Base-by-base conservation (phyloP, 2,888 invertebrate species). In the Gnatocerus cornutus region DNA sequence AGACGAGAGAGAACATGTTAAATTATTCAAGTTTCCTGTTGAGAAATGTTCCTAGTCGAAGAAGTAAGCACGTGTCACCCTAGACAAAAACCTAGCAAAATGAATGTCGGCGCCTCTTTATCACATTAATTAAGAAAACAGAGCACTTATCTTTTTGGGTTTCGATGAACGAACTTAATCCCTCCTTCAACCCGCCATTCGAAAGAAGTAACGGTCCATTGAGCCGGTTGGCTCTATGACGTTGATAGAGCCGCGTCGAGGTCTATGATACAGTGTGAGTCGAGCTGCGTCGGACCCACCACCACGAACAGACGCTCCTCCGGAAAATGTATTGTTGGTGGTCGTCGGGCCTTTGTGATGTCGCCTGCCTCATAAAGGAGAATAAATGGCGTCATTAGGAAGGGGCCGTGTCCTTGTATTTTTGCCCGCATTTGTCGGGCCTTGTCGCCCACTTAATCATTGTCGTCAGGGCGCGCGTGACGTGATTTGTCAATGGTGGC, bases 381-480 rank as follows among this genome's bases (percentile, higher is more conserved):
- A 84, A 85, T 84, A 81, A 83, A 85, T 83, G 81, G 82, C 79
- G 80, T 85, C 84, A 84, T 86, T 85, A 85, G 83, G 80, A 80
- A 76, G 80, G 79, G 83, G 82, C 81, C 83, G 80, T 82, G 82
- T 83, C 81, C 81, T 82, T 82, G 81, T 83, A 84, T 83, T 83
- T 84, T 83, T 81, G 80, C 82, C 79, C 81, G 80, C 83, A 83
- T 85, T 85, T 85, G 85, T 85, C 84, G 83, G 79, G 78, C 78
- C 81, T 81, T 81, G 83, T 82, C 83, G 81, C 81, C 80, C 80
- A 79, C 82, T 85, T 83, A 81, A 82, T 85, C 85, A 85, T 80
- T 82, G 85, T 84, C 84, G 79, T 77, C 80, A 79, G 69, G 71
- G 69, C 66, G 73, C 74, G 78, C 79, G 77, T 78, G 78, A 77